Evolutionary conservation across 2,797 vertebrate species (phyloP).

Genomic region (Anniella stebbinsi): DNA sequence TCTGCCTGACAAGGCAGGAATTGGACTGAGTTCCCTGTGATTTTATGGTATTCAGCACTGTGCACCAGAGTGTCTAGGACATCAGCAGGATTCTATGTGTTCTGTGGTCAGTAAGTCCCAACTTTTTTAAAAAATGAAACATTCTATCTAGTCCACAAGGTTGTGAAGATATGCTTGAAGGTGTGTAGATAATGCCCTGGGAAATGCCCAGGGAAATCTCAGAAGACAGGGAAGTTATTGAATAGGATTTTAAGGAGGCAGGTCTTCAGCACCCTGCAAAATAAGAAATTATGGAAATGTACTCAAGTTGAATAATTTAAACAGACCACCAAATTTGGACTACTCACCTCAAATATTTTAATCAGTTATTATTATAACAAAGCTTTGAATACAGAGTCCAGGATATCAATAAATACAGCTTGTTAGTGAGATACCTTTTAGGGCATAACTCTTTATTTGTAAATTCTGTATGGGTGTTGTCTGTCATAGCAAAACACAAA

Average conservation of each 20-base stretch:
- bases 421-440: not conserved
- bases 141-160: not conserved
- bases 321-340: not conserved
- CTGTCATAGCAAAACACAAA: not conserved
- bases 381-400: not conserved
- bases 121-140: not conserved
- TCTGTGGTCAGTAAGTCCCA: not conserved
- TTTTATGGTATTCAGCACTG: not conserved
- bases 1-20: slow-evolving; percentile 12
- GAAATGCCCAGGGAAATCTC: not conserved
- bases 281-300: not conserved
- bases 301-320: not conserved
- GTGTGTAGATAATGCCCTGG: not conserved
- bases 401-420: not conserved
- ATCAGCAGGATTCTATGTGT: not conserved
- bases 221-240: not conserved
- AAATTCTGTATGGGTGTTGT: not conserved
- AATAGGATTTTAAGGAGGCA: not conserved
- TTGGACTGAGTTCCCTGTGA: not conserved
- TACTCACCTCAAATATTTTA: not conserved
- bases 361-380: not conserved
- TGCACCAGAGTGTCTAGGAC: not conserved
- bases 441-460: not conserved
- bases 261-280: not conserved
- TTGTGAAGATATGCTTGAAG: not conserved